These are phyloP conservation scores for Sus cebifrons DNA, from an alignment of 2,797 vertebrate genomes.

Conservation along the genomic window DNA sequence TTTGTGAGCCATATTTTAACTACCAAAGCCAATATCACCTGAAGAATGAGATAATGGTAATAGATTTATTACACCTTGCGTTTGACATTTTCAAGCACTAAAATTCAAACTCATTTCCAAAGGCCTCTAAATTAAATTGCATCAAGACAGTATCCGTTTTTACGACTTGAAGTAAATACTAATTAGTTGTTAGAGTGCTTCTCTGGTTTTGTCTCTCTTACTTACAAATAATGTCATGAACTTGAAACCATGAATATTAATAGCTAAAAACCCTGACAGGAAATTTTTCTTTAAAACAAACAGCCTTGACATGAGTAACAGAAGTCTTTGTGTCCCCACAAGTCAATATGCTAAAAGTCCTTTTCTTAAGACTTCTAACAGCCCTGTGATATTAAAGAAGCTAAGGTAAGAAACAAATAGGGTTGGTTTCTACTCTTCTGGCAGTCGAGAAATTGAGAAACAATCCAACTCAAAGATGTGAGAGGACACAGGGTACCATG, in stretches of 20 bases:
- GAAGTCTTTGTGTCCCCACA: neutral
- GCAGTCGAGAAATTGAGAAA: conserved; percentile 52
- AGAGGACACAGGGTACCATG: neutral
- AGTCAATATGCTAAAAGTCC: neutral
- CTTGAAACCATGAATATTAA: conserved; percentile 62
- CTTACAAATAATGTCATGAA: conserved; percentile 54
- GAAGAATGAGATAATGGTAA: conserved; percentile 36
- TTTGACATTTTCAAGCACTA: conserved; percentile 46
- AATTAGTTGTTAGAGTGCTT: conserved; percentile 38
- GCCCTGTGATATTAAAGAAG: neutral
- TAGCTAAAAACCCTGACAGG: conserved; percentile 44
- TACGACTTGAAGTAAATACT: conserved; percentile 45
- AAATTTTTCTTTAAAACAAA: conserved; percentile 50
- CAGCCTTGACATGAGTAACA: neutral
- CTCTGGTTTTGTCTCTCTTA: conserved; percentile 50
- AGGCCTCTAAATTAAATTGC: conserved; percentile 31
- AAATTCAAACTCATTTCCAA: conserved; percentile 64
- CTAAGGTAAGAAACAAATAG: neutral
- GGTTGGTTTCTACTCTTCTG: neutral
- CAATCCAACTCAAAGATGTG: neutral
- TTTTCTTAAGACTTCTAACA: conserved; percentile 43
- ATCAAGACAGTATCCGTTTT: conserved; percentile 43
- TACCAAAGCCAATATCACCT: conserved; percentile 14
- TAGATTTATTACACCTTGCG: conserved; percentile 40
- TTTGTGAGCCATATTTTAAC: conserved; percentile 39